Evolutionary conservation across 2,113 vertebrate species (phyloP), one percentile per base, ranked within the genome.

Genomic region (Sceloporus tristichus): DNA sequence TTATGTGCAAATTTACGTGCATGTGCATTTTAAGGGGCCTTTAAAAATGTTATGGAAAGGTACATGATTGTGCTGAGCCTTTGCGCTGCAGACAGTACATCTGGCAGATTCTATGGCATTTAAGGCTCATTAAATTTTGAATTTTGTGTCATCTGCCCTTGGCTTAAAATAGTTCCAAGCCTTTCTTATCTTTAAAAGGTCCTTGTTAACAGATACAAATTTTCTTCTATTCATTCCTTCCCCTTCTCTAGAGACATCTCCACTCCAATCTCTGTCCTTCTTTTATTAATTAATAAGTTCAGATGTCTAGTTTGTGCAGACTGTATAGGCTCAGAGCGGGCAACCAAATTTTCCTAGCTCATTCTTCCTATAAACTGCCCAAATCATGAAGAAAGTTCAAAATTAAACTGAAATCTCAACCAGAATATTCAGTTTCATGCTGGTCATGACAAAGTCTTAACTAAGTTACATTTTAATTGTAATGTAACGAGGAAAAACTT

Each of bases 61-160:
- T 92, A 81, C 56, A 87, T 70, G 85, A 92, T 89, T 87, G 56
- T 88, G 78, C 77, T 89, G 87, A 92, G 87, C 87, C 53, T 92
- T 94, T 82, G 89, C 73, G 78, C 65, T 89, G 9, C 83, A 89
- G 74, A 90, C 85, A 42, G 74, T 86, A 89, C 29, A 27, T 93
- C 93, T 94, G 91, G 85, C 93, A 94, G 84, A 79, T 93, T 94
- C 93, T 93, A 88, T 96, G 96, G 94, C 94, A 97, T 97, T 97
- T 97, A 96, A 96, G 95, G 94, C 92, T 97, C 96, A 96, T 96
- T 97, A 96, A 96, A 96, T 97, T 96, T 95, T 95, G 93, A 96
- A 85, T 94, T 92, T 87, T 53, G 0, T 95, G 93, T 97, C 95
- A 96, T 93, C 92, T 96, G 93, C 93, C 92, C 91, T 92, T 62